Conservation (phyloP, 2,113 vertebrate species). For the Excalfactoria chinensis region DNA sequence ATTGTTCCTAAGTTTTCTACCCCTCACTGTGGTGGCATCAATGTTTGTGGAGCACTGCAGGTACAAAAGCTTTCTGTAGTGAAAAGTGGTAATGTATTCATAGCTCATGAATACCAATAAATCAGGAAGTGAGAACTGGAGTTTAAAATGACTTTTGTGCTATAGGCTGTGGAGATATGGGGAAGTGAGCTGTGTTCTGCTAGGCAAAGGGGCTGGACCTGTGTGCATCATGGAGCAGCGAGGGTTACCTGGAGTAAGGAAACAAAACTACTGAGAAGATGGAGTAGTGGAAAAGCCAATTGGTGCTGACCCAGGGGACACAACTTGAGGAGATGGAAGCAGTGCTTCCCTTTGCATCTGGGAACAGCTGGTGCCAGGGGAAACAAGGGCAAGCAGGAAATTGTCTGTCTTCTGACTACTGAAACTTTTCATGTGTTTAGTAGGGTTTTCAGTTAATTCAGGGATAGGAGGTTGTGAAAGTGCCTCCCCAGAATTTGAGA, state of each 20-base stretch:
- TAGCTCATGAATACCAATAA: neutral
- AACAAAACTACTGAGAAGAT: neutral
- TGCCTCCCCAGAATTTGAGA: neutral
- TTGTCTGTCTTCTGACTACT: neutral
- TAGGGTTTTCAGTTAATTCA: neutral
- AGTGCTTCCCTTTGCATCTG: neutral
- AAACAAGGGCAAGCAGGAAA: slow-evolving; percentile 20
- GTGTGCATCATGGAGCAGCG: neutral
- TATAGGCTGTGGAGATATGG: neutral
- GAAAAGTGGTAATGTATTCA: neutral
- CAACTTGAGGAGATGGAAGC: neutral
- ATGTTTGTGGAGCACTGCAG: neutral
- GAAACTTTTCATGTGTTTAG: neutral
- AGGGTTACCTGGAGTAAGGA: neutral
- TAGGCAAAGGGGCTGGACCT: neutral
- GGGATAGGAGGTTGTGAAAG: neutral
- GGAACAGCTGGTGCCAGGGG: neutral
- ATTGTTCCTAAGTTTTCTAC: neutral
- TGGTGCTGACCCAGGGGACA: neutral
- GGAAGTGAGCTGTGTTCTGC: neutral
- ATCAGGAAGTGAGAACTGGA: neutral
- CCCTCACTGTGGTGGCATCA: rapidly evolving
- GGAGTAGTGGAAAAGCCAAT: neutral
- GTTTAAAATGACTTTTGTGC: neutral
- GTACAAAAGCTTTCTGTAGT: neutral